Conservation (phyloP, 2,113 vertebrate species). For the Perca fluviatilis region DNA sequence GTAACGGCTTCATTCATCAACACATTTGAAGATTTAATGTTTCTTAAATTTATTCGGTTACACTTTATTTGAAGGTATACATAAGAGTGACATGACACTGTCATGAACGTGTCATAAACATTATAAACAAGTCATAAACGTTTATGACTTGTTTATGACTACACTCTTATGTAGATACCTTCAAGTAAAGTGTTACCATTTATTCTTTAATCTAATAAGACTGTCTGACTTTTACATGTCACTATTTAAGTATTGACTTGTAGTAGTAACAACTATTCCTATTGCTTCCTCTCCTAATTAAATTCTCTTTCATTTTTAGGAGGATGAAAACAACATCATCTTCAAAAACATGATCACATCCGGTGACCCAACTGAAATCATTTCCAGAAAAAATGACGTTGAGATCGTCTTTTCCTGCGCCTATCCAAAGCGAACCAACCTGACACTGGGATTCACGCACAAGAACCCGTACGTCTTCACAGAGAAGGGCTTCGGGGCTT, state of each 20-base stretch:
- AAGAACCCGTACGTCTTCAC: slow-evolving; percentile 56
- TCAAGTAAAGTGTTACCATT: too few relatives aligned
- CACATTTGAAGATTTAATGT: too few relatives aligned
- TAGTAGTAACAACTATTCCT: not conserved
- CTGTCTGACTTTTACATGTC: not conserved
- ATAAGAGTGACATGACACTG: too few relatives aligned
- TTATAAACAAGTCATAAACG: too few relatives aligned
- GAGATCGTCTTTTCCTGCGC: slow-evolving; percentile 65
- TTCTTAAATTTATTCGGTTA: too few relatives aligned
- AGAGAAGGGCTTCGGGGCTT: slow-evolving; percentile 69
- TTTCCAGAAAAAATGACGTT: slow-evolving; percentile 61
- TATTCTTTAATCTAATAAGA: not conserved
- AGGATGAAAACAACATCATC: slow-evolving; percentile 61
- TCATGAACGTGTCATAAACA: too few relatives aligned
- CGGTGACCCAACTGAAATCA: slow-evolving; percentile 29
- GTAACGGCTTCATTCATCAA: too few relatives aligned
- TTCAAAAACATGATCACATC: slow-evolving; percentile 72
- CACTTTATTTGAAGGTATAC: too few relatives aligned
- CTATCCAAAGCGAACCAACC: slow-evolving; percentile 62
- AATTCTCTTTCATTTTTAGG: slow-evolving; percentile 48
- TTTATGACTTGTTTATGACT: too few relatives aligned
- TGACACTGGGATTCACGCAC: slow-evolving; percentile 59
- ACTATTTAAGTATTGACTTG: not conserved
- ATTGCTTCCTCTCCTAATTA: not conserved
- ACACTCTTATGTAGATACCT: not conserved